A percentile compares a stretch with the other conserved stretches of the same genome.
These are phyloP conservation scores for Montipora sp. DNA, from an alignment of 64 coral and sea anemone genomes.

Conservation along the genomic window DNA sequence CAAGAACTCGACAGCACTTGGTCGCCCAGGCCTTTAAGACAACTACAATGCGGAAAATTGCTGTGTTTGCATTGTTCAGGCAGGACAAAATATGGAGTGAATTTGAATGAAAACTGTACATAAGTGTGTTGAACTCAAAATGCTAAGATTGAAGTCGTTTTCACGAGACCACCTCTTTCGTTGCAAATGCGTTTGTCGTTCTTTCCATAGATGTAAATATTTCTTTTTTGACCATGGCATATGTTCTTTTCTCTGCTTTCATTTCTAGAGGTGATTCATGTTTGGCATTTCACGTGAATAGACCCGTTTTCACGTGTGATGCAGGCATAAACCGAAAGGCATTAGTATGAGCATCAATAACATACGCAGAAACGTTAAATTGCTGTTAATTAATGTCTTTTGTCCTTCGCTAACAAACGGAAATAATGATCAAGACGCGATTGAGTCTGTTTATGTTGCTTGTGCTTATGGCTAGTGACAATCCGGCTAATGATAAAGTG, in stretches of 20 bases:
- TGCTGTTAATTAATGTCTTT: no score
- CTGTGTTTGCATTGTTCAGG: not conserved
- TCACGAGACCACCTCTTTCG: not conserved
- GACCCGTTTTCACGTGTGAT: no score
- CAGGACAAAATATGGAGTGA: not conserved
- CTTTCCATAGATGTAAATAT: not conserved
- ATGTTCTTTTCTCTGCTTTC: not conserved
- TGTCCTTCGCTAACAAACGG: no score
- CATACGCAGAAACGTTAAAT: no score
- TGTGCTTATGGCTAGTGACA: no score
- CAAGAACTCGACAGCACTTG: not conserved
- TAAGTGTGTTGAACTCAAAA: not conserved
- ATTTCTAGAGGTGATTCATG: not conserved
- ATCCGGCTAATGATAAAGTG: no score
- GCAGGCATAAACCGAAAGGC: no score
- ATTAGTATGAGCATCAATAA: no score
- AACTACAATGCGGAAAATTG: not conserved
- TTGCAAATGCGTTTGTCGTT: not conserved
- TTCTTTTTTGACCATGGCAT: not conserved
- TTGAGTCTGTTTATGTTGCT: no score
- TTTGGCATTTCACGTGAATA: no score
- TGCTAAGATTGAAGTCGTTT: no score
- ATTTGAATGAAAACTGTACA: not conserved
- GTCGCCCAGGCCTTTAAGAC: not conserved
- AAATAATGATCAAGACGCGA: no score